Evolutionary conservation across 2,797 vertebrate species (phyloP).

Genomic region (Clamator glandarius): DNA sequence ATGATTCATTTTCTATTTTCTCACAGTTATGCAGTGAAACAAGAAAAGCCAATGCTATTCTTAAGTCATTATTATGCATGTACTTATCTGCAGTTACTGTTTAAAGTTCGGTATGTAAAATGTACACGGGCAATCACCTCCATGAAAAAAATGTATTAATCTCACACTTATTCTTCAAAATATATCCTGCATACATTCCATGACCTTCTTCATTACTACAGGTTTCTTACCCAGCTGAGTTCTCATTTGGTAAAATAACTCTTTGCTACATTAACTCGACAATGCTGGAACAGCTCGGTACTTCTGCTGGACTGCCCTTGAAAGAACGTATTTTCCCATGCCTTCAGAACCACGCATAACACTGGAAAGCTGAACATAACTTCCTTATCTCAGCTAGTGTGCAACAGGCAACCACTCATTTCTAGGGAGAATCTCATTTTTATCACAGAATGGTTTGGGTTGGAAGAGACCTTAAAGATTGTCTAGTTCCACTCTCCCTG

Average conservation of each 20-base stretch:
- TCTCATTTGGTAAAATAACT: neutral
- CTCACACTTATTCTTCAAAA: neutral
- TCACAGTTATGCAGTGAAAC: neutral
- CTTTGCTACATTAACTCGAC: neutral
- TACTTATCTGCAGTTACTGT: neutral
- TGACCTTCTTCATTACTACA: neutral
- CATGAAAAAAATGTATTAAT: neutral
- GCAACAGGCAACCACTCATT: neutral
- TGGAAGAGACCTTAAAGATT: too few relatives aligned
- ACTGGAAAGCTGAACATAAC: neutral
- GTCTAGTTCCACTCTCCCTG: too few relatives aligned
- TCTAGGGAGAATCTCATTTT: neutral
- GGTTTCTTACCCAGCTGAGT: neutral
- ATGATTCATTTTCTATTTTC: neutral
- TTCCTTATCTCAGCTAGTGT: neutral
- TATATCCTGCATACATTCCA: neutral
- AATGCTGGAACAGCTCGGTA: neutral
- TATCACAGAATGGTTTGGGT: too few relatives aligned
- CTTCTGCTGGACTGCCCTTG: neutral
- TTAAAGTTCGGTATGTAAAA: neutral
- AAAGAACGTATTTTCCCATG: neutral
- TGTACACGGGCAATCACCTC: neutral
- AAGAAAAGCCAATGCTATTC: slow-evolving; percentile 26
- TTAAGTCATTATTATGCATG: neutral
- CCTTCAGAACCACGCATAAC: fast-evolving